Percentiles rank a stretch among this genome's conserved stretches.
Evolutionary conservation across 1,140 invertebrate genomes (phyloP).

Genomic region (Orussus abietinus): DNA sequence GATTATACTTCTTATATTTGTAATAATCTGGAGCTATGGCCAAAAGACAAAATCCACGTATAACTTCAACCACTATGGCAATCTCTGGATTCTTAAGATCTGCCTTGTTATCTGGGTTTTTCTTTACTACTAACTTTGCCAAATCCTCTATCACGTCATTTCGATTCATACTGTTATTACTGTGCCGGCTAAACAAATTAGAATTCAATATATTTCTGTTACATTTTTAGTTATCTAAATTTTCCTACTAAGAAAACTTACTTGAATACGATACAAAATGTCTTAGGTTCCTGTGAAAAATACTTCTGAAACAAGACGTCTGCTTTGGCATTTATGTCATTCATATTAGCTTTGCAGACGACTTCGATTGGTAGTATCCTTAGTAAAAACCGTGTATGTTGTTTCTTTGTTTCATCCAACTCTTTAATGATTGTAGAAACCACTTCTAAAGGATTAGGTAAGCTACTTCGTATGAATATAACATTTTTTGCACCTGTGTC

Average conservation of each 20-base stretch:
- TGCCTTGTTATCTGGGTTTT: constrained; percentile 69
- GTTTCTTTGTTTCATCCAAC: constrained; percentile 62
- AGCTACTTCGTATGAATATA: constrained; percentile 76
- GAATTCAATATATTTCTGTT: constrained; percentile 6
- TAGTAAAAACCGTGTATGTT: constrained; percentile 69
- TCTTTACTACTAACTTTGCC: constrained; percentile 63
- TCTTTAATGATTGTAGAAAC: constrained; percentile 70
- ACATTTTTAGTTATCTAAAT: background rate
- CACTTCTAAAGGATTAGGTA: constrained; percentile 69
- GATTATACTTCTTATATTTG: constrained; percentile 68
- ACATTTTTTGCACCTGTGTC: constrained; percentile 77
- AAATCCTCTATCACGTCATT: constrained; percentile 68
- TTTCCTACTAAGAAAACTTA: constrained; percentile 28
- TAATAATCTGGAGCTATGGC: constrained; percentile 65
- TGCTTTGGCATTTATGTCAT: constrained; percentile 67
- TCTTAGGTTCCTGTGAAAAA: constrained; percentile 67
- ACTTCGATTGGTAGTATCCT: constrained; percentile 76
- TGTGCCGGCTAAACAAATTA: constrained; percentile 59
- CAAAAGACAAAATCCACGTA: constrained; percentile 64
- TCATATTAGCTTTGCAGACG: constrained; percentile 73
- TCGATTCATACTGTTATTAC: constrained; percentile 69
- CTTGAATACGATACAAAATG: constrained; percentile 77
- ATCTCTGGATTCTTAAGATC: constrained; percentile 72
- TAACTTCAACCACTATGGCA: constrained; percentile 75
- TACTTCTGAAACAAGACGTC: constrained; percentile 68